Base-by-base conservation (phyloP, 2,888 invertebrate genomes). In the Melolontha melolontha region DNA sequence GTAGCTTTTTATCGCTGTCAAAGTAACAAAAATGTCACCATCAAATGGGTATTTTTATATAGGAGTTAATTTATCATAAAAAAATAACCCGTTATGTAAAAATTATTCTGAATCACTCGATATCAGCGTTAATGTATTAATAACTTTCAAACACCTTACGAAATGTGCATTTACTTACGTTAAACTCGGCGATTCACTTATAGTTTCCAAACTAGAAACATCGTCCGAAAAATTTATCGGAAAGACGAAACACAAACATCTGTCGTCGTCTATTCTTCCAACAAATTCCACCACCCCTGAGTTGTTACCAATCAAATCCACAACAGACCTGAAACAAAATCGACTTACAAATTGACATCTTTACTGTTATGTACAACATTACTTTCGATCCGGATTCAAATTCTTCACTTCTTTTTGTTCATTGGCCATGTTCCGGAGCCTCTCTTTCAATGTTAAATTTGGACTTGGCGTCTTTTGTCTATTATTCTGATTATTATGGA, bases 211-310 rank as follows among this genome's bases (percentile, higher is more conserved):
- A 0, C 27, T 10, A 16, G 10, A 1, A 1, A 71, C 1, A 40
- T 71, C 67, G 8, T 51, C 47, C 1, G 16, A 6, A 42, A 40
- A 68, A 1, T n/a, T 16, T 1, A 8, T 16, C 6, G 69, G 64
- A 5, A 71, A 39, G 1, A 57, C 51, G 42, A 66, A 67, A 10
- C 52, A 70, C 2, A 70, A 34, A 22, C 71, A 68, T 1, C 70
- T 67, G 8, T 44, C 44, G 1, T 64, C 62, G n/a, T 64, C 54
- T 2, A 70, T 11, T 17, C 40, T 42, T 16, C 59, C 39, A 10
- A 29, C 12, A 29, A 41, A 70, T 10, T 70, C 50, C 7, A 71
- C 34, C 8, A 44, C 7, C 8, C 71, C 72, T 14, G 54, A 10
- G 29, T 29, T 27, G 5, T 27, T 39, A 5, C 39, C 44, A 17